Percentiles rank a stretch among this genome's conserved stretches.
Evolutionary conservation across 2,888 invertebrate genomes (phyloP).

Genomic region (Psylliodes chrysocephalus): DNA sequence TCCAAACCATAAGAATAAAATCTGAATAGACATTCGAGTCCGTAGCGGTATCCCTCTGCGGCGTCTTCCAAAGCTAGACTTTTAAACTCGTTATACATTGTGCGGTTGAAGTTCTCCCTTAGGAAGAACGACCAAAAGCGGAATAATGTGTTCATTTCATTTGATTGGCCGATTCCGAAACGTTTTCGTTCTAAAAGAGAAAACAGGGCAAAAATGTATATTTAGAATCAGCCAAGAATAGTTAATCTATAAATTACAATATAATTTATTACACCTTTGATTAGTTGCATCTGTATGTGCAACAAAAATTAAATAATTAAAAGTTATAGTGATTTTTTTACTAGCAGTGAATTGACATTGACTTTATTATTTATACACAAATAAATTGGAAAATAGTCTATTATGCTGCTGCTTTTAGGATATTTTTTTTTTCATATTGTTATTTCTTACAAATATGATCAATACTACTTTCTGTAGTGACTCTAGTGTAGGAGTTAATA

Average conservation of each 20-base stretch:
- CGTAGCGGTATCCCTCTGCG: conserved; percentile 86
- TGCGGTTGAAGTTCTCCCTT: conserved; percentile 96
- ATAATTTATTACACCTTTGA: too few relatives aligned
- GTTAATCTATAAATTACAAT: too few relatives aligned
- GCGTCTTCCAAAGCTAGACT: conserved; percentile 94
- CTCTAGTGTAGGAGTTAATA: too few relatives aligned
- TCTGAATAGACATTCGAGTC: conserved; percentile 89
- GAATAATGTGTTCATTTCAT: conserved; percentile 99
- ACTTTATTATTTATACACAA: conserved; percentile 3
- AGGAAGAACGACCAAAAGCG: conserved; percentile 99
- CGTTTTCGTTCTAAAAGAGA: conserved; percentile 91
- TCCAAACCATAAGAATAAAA: conserved; percentile 99
- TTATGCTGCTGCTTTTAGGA: too few relatives aligned
- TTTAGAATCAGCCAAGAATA: too few relatives aligned
- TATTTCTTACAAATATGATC: too few relatives aligned
- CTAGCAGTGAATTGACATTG: too few relatives aligned
- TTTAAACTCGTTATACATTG: conserved; percentile 97
- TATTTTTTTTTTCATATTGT: too few relatives aligned
- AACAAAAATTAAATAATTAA: too few relatives aligned
- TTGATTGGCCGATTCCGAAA: conserved; percentile 92
- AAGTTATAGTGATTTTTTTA: too few relatives aligned
- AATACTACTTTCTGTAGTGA: not conserved
- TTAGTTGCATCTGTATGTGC: too few relatives aligned
- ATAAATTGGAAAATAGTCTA: not conserved
- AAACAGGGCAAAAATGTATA: too few relatives aligned